Base-by-base conservation (phyloP, 2,888 invertebrate genomes). In the Athalia circularis region DNA sequence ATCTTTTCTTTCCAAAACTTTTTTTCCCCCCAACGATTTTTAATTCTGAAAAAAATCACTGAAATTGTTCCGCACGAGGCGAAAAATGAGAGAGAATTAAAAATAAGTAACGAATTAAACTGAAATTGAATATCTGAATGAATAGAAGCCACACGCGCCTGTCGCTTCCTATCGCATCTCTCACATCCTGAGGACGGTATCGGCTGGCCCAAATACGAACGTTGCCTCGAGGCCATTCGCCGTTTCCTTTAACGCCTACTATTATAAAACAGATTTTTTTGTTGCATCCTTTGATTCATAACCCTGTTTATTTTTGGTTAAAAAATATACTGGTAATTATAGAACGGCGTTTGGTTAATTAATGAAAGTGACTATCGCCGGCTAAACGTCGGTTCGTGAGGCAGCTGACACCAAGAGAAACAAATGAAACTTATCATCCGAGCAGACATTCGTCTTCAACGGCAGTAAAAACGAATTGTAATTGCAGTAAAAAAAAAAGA, bases 161-260 rank as follows among this genome's bases (percentile, higher is more conserved):
- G 80, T 82, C 83, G 82, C 81, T 85, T 45, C 59, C 13, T 72
- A 72, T 72, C 72, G 52, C 59, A 87, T 87, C 86, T 82, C 83
- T 81, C 80, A 83, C 86, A 87, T 87, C 86, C 86, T 86, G 86
- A 83, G 81, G 81, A 13, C 74, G 43, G 67, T 78, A 87, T 87
- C 87, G 85, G 83, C 81, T 85, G 87, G 85, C 85, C 87, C 86
- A 87, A 87, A 87, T 87, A 87, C 80, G 83, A 82, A 82, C 84
- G 81, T 81, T 82, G 83, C 67, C 81, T 86, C 86, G 87, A 87
- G 87, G 87, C 86, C 87, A 83, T 82, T 85, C 81, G 82, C 83
- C 86, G 83, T 84, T 87, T 87, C 87, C 87, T 87, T 81, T 84
- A 75, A 87, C 86, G 86, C 86, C 87, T 85, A 87, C 86, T 72